These are phyloP conservation scores for Ectropis grisescens DNA, from an alignment of 1,140 invertebrate genomes.

Conservation along the genomic window DNA sequence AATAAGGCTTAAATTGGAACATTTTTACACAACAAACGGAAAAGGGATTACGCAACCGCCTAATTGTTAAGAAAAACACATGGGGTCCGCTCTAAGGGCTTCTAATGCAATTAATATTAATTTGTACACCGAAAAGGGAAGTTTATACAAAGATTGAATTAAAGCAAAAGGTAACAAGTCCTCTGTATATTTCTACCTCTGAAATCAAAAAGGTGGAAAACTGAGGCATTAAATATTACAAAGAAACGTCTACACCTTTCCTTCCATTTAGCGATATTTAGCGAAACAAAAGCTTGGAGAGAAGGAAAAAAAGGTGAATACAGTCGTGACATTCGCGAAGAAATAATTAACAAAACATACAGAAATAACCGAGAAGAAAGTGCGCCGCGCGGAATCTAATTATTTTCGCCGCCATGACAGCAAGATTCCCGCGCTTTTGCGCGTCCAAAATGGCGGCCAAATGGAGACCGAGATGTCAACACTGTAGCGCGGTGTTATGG, in stretches of 20 bases:
- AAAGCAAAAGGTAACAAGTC: conserved; percentile 4
- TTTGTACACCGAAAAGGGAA: conserved; percentile 38
- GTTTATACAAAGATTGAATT: conserved; percentile 16
- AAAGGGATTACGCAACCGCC: conserved; percentile 23
- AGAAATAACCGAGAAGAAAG: conserved; percentile 50
- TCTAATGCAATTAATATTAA: conserved; percentile 67
- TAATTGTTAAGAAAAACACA: conserved; percentile 65
- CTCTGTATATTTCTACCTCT: too few relatives aligned
- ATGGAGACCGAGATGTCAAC: conserved; percentile 43
- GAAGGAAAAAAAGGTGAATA: conserved; percentile 20
- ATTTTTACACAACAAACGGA: conserved; percentile 7
- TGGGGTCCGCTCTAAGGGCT: conserved; percentile 41
- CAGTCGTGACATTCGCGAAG: conserved; percentile 23
- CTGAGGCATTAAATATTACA: conserved; percentile 11
- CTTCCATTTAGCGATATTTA: conserved; percentile 20
- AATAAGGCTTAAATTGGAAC: conserved; percentile 12
- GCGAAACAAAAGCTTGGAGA: conserved; percentile 15
- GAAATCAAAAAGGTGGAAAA: too few relatives aligned
- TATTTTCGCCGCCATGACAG: conserved; percentile 58
- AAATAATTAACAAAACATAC: conserved; percentile 60
- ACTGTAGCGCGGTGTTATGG: conserved; percentile 38
- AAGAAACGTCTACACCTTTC: conserved; percentile 17
- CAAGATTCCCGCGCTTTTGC: conserved; percentile 45
- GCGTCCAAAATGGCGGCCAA: conserved; percentile 42
- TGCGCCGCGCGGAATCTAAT: conserved; percentile 49